These are phyloP conservation scores for Morus bassanus DNA, from an alignment of 2,797 vertebrate genomes.

Conservation along the genomic window DNA sequence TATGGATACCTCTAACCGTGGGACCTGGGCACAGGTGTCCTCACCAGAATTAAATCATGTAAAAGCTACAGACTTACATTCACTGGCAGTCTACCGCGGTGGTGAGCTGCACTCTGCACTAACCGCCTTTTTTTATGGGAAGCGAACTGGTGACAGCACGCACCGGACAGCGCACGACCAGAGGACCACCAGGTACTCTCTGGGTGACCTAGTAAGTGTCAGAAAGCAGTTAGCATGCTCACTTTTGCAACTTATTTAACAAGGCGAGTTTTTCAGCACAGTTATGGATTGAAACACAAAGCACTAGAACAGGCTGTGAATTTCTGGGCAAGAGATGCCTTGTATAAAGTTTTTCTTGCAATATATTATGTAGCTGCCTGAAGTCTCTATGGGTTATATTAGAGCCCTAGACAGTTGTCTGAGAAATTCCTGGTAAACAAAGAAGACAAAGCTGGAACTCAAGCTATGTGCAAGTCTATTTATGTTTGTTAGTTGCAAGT, in stretches of 20 bases:
- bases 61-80: fast-evolving
- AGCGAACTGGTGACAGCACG: fast-evolving
- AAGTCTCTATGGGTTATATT: neutral
- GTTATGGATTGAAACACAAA: neutral
- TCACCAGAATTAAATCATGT: fast-evolving
- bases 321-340: neutral
- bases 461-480: constrained; percentile 15
- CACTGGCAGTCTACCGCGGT: fast-evolving
- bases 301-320: neutral
- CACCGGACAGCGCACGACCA: fast-evolving
- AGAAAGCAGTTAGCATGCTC: neutral
- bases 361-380: neutral
- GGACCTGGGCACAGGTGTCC: neutral
- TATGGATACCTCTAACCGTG: fast-evolving
- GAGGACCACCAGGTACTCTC: neutral
- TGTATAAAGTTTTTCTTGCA: neutral
- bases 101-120: neutral
- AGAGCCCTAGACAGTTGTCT: constrained; percentile 19
- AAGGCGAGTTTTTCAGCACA: fast-evolving
- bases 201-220: fast-evolving
- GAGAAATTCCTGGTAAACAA: constrained; percentile 42
- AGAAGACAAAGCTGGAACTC: constrained; percentile 38
- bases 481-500: neutral
- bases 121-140: neutral
- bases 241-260: fast-evolving